Evolutionary conservation across 2,113 vertebrate genomes (phyloP).

Genomic region (Urocolius indicus): DNA sequence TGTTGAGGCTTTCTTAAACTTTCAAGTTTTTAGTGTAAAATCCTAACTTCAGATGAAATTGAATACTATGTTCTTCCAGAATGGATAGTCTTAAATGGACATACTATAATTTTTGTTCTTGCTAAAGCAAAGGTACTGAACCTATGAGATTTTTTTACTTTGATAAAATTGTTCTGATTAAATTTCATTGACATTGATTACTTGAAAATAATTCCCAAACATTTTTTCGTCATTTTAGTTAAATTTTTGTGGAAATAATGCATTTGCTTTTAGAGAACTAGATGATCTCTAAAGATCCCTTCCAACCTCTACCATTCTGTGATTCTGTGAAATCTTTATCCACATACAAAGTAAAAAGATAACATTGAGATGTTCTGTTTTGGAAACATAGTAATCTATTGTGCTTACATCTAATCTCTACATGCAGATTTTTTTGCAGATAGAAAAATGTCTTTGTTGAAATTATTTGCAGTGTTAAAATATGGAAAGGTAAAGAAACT

Average conservation of each 20-base stretch:
- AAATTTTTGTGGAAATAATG: background rate
- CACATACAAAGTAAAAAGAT: background rate
- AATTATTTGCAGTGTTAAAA: background rate
- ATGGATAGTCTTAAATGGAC: background rate
- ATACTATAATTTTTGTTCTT: background rate
- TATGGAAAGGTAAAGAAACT: background rate
- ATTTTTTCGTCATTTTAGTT: background rate
- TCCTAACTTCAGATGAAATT: background rate
- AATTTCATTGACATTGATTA: background rate
- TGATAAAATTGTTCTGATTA: background rate
- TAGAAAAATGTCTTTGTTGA: background rate
- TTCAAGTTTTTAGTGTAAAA: background rate
- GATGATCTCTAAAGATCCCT: no score
- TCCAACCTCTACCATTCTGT: no score
- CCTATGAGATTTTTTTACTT: background rate
- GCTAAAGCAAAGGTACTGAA: background rate
- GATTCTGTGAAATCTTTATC: no score
- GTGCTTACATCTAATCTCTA: background rate
- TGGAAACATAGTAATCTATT: background rate
- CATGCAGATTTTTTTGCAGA: fast-evolving
- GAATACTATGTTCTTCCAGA: background rate
- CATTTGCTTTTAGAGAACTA: background rate
- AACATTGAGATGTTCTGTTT: fast-evolving
- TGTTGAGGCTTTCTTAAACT: background rate
- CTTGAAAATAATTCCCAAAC: background rate